These are phyloP conservation scores for Eurypyga helias DNA, from an alignment of 2,113 vertebrate species.

Conservation along the genomic window DNA sequence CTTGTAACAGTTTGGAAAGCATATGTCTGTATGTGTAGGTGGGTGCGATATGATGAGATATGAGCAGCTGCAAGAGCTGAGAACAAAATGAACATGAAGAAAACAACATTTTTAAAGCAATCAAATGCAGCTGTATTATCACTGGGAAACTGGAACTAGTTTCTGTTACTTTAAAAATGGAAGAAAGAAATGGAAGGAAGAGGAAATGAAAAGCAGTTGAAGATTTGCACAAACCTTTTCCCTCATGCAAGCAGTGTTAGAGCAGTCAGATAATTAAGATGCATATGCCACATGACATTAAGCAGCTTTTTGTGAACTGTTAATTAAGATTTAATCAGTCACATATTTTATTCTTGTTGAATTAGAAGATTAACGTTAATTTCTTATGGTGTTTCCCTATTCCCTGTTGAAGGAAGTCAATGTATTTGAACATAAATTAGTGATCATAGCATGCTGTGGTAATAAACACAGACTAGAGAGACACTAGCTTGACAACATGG, in stretches of 20 bases:
- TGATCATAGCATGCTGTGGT: background rate
- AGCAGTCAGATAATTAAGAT: conserved; percentile 50
- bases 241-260: background rate
- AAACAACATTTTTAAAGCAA: background rate
- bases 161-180: background rate
- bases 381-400: conserved; percentile 46
- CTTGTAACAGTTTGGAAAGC: background rate
- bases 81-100: background rate
- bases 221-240: background rate
- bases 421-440: conserved; percentile 34
- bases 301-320: conserved; percentile 68
- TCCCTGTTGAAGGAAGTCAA: conserved; percentile 45
- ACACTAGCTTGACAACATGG: conserved; percentile 14
- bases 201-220: background rate
- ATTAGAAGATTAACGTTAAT: conserved; percentile 64
- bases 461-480: conserved; percentile 18
- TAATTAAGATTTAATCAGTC: conserved; percentile 77
- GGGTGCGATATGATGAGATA: background rate
- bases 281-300: conserved; percentile 45
- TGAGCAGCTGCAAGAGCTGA: background rate
- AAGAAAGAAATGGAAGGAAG: background rate
- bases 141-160: background rate
- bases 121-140: background rate
- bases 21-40: background rate
- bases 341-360: conserved; percentile 70